Conservation (phyloP, 2,113 vertebrate genomes). For the Albula glossodonta region DNA sequence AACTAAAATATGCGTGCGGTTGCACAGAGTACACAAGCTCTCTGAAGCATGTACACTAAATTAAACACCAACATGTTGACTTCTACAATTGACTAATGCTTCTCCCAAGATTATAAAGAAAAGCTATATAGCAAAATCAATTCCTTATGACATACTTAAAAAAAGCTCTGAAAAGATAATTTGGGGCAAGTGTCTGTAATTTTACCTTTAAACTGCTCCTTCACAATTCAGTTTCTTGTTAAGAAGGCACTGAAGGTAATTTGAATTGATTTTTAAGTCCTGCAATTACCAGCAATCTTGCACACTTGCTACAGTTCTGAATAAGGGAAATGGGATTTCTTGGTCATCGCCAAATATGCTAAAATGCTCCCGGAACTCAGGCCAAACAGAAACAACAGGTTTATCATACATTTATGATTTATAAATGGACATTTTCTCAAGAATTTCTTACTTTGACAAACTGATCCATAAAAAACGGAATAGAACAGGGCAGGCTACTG, state of each 20-base stretch:
- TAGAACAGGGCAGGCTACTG: too few species aligned
- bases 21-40: too few species aligned
- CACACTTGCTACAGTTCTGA: constrained; percentile 54
- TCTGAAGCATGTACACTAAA: too few species aligned
- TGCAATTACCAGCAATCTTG: constrained; percentile 59
- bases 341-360: constrained; percentile 42
- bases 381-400: constrained; percentile 45
- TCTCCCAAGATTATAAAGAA: too few species aligned
- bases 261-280: constrained; percentile 67
- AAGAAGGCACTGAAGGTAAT: constrained; percentile 59
- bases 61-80: too few species aligned
- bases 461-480: neutral
- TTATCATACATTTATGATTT: constrained; percentile 22
- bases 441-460: constrained; percentile 16
- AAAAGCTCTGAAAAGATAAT: constrained; percentile 40
- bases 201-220: constrained; percentile 51
- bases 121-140: neutral
- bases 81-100: too few species aligned
- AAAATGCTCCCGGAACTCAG: constrained; percentile 41
- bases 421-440: constrained; percentile 11
- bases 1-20: too few species aligned
- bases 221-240: constrained; percentile 51
- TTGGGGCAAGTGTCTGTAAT: constrained; percentile 33
- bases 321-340: constrained; percentile 63
- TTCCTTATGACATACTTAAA: constrained; percentile 14